Percentiles rank a stretch among this genome's conserved stretches.
Conservation (phyloP, 2,888 invertebrate genomes). For the Pristionchus exspectatus region DNA sequence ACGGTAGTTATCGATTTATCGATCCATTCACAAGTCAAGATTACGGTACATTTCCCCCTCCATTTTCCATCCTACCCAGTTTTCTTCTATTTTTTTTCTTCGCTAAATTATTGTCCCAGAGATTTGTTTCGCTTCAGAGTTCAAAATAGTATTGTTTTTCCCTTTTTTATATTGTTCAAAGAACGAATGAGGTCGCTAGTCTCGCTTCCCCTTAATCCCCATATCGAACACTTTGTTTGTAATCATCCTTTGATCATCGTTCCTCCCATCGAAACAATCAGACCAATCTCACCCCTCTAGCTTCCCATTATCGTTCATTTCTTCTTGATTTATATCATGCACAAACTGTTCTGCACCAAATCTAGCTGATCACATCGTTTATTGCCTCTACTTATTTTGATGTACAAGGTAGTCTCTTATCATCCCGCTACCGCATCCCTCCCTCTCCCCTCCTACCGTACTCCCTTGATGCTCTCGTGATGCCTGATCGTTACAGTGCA, state of each 20-base stretch:
- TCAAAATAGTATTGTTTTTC: neutral
- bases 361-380: neutral
- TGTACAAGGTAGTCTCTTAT: conserved; percentile 34
- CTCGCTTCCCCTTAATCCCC: neutral
- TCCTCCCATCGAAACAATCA: neutral
- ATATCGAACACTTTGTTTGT: neutral
- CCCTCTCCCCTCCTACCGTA: conserved; percentile 6
- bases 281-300: conserved; percentile 18
- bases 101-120: conserved; percentile 3
- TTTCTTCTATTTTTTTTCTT: neutral
- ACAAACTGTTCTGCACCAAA: neutral
- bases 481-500: conserved; percentile 40
- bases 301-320: neutral
- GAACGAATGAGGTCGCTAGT: conserved; percentile 9
- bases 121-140: neutral
- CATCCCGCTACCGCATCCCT: conserved; percentile 14
- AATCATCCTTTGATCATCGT: neutral
- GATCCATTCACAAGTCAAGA: neutral
- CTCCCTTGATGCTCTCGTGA: neutral
- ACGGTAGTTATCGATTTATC: neutral
- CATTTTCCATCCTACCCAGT: neutral
- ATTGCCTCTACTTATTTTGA: conserved; percentile 19
- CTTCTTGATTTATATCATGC: neutral
- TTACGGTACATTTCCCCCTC: neutral
- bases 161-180: neutral